phyloP scores from a whole-genome alignment of 2,888 invertebrate species.

The Heliconius charithonia region DNA sequence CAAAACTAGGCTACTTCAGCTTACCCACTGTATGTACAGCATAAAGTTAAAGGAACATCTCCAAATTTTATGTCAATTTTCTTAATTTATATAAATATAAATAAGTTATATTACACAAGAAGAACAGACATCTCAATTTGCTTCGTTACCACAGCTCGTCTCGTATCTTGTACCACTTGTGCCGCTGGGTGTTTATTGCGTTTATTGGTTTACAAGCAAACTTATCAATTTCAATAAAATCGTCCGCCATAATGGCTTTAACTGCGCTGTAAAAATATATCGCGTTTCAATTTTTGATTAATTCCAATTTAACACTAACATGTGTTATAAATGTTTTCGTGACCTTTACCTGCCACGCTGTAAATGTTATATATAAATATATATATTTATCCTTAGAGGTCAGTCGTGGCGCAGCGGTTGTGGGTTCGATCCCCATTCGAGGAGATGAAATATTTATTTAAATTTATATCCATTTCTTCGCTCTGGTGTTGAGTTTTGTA shows the following conservation, averaged over 20 bases:
- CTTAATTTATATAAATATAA: background rate
- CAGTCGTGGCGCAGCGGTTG: no score
- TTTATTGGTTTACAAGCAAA: conserved; percentile 45
- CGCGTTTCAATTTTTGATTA: conserved; percentile 35
- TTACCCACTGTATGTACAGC: no score
- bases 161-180: no score
- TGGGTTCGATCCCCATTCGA: no score
- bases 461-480: no score
- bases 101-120: background rate
- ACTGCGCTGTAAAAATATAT: conserved; percentile 36
- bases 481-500: no score
- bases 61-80: no score
- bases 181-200: conserved; percentile 42
- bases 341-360: conserved; percentile 17
- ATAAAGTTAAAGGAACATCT: no score
- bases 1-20: background rate
- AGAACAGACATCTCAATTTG: background rate
- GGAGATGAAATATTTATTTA: no score
- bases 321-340: background rate
- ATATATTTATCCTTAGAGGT: no score
- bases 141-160: background rate
- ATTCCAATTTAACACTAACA: conserved; percentile 33
- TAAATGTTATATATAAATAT: background rate
- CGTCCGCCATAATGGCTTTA: conserved; percentile 37
- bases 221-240: conserved; percentile 59